Conservation (phyloP, 2,113 vertebrate genomes). For the Neotoma lepida region DNA sequence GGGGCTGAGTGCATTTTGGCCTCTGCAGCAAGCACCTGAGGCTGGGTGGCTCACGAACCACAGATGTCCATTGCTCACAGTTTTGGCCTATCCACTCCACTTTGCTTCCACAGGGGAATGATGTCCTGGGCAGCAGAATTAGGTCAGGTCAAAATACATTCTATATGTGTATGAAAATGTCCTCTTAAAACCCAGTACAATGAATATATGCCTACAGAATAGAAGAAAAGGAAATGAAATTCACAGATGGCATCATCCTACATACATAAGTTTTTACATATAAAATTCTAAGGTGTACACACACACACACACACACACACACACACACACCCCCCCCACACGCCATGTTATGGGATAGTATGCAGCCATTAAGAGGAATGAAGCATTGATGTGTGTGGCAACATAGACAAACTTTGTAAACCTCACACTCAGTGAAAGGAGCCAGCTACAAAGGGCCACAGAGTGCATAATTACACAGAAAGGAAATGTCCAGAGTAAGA, state of each 20-base stretch:
- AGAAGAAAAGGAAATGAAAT: neutral
- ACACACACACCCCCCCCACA: neutral
- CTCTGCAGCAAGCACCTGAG: neutral
- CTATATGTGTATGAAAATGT: neutral
- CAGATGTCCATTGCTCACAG: neutral
- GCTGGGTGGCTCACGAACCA: neutral
- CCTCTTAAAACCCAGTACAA: neutral
- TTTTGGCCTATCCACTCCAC: neutral
- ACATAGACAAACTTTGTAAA: neutral
- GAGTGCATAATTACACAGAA: too few species aligned
- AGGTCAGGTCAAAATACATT: neutral
- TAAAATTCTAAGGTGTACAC: neutral
- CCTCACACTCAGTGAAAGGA: neutral
- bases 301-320: neutral
- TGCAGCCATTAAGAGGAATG: neutral
- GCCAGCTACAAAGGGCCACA: neutral
- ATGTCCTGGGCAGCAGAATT: neutral
- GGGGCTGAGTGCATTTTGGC: neutral
- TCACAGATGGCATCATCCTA: neutral
- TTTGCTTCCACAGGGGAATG: neutral
- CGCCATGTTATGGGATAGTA: neutral
- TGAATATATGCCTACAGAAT: neutral
- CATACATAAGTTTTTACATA: neutral
- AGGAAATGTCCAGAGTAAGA: neutral
- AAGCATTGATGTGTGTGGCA: neutral